These are phyloP conservation scores for Halcyon malimbica DNA, from an alignment of 2,113 vertebrate genomes.

Conservation along the genomic window DNA sequence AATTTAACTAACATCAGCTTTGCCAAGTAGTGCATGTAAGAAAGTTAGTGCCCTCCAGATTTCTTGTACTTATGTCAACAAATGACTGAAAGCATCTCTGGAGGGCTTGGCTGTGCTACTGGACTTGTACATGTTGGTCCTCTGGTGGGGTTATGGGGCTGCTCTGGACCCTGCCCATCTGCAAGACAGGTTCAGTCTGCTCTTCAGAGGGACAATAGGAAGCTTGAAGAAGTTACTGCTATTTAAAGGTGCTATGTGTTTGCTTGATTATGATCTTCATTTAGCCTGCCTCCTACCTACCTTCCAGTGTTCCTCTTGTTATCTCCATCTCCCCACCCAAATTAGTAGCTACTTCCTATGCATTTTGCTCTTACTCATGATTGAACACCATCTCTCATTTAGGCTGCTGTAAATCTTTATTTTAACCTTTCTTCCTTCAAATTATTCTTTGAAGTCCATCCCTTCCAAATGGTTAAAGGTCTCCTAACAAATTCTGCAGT, in stretches of 20 bases:
- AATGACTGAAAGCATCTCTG: background rate
- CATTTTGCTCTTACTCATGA: background rate
- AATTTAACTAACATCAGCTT: background rate
- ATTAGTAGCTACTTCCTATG: background rate
- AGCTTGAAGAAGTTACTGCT: background rate
- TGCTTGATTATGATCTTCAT: background rate
- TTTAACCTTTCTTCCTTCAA: background rate
- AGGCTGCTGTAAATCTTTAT: background rate
- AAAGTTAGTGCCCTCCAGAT: background rate
- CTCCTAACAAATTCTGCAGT: background rate
- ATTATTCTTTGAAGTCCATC: background rate
- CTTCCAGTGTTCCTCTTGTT: background rate
- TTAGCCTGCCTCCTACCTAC: background rate
- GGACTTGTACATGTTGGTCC: no score
- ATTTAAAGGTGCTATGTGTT: background rate
- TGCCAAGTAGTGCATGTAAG: background rate
- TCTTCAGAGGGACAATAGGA: background rate
- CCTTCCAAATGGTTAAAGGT: background rate
- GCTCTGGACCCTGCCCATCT: background rate
- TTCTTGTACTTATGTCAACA: background rate
- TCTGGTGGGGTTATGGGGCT: no score
- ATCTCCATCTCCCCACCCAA: conserved; percentile 44
- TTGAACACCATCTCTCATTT: background rate
- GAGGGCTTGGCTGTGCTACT: no score
- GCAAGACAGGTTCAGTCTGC: background rate